A percentile compares a stretch with the other conserved stretches of the same genome.
Evolutionary conservation across 2,888 invertebrate species (phyloP).

Genomic region (Copidosoma aretas): DNA sequence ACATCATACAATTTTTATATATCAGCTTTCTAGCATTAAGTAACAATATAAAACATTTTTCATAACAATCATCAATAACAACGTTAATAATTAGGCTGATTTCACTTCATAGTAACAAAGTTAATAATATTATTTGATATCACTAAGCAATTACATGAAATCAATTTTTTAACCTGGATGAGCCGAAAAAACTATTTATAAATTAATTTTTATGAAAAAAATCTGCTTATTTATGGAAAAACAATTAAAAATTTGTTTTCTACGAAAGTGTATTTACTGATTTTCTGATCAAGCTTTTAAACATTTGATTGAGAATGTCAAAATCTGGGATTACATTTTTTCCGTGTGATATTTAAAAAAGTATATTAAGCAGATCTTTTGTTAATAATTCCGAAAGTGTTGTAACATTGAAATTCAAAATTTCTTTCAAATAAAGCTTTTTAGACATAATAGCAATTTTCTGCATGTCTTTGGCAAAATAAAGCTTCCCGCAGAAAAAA

Average conservation of each 20-base stretch:
- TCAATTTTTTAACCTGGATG: slow-evolving; percentile 32
- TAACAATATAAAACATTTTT: slow-evolving; percentile 42
- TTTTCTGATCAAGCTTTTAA: slow-evolving; percentile 36
- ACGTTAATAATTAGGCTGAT: neutral
- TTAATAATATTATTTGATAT: slow-evolving; percentile 35
- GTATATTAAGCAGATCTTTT: slow-evolving; percentile 37
- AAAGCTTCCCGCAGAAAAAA: no score
- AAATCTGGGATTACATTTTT: slow-evolving; percentile 29
- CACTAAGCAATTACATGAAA: slow-evolving; percentile 41
- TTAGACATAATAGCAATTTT: slow-evolving; percentile 33
- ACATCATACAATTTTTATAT: slow-evolving; percentile 31
- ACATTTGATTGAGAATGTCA: slow-evolving; percentile 7
- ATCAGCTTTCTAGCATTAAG: slow-evolving; percentile 36
- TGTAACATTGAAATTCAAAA: slow-evolving; percentile 11
- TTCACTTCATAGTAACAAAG: slow-evolving; percentile 30
- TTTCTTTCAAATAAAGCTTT: slow-evolving; percentile 16
- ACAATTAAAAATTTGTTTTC: slow-evolving; percentile 4
- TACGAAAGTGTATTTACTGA: slow-evolving; percentile 12
- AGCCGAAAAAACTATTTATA: slow-evolving; percentile 35
- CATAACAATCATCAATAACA: slow-evolving; percentile 41
- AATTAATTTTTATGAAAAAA: slow-evolving; percentile 27
- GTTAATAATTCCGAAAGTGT: slow-evolving; percentile 27
- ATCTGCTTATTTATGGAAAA: slow-evolving; percentile 27
- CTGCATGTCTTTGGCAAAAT: slow-evolving; percentile 41
- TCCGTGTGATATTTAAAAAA: slow-evolving; percentile 27